These are phyloP conservation scores for Sturnira hondurensis DNA, from an alignment of 2,113 vertebrate species.

Conservation along the genomic window DNA sequence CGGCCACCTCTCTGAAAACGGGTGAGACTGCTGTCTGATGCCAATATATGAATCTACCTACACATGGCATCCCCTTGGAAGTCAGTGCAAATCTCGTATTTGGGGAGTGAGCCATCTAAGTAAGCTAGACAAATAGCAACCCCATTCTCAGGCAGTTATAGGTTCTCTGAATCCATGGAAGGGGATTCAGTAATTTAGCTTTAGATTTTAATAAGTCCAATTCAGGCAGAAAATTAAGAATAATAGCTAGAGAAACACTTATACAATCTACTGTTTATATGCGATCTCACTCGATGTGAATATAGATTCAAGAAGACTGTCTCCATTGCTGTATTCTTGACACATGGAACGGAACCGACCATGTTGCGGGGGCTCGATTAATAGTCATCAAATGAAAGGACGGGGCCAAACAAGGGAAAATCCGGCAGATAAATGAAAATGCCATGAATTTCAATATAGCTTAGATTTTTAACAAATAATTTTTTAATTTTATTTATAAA, in stretches of 20 bases:
- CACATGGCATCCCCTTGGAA: not conserved
- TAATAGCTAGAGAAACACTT: not conserved
- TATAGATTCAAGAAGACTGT: not conserved
- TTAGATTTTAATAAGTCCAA: not conserved
- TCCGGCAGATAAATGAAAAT: not conserved
- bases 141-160: not conserved
- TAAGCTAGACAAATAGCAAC: not conserved
- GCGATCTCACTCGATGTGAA: not conserved
- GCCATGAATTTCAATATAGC: not conserved
- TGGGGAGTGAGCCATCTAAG: not conserved
- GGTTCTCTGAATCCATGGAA: not conserved
- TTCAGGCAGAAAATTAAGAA: conserved; percentile 8
- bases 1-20: not conserved
- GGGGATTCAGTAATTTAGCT: not conserved
- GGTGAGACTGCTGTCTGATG: not conserved
- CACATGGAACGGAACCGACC: not conserved
- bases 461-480: not conserved
- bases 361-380: not conserved
- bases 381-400: not conserved
- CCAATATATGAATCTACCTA: not conserved
- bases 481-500: conserved; percentile 3
- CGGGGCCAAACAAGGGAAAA: not conserved
- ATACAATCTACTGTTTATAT: not conserved
- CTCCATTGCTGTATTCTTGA: not conserved
- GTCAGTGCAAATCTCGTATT: not conserved